Evolutionary conservation across 2,797 vertebrate genomes (phyloP), one percentile per base, ranked within the genome.

Genomic region (Mallotus villosus): DNA sequence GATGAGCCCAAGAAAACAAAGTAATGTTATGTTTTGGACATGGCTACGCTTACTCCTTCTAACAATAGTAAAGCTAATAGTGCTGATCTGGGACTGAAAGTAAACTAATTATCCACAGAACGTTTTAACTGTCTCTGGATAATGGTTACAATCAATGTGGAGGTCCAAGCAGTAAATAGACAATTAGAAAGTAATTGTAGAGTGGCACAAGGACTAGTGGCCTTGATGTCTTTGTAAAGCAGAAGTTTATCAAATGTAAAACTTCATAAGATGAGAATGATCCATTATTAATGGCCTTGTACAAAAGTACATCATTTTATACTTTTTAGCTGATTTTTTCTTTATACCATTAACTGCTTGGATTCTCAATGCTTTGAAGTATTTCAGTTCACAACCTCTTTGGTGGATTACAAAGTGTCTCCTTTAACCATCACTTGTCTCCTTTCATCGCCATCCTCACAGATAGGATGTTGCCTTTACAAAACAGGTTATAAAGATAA

Each of bases 1-100:
- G 72, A 65, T 69, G 65, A 75, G 68, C 25, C 7, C 5, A 34
- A 34, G 32, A 34, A 34, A 8, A 34, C 32, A 34, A 34, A 34
- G 32, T 34, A 6, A 34, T 29, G 19, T 7, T 59, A 49, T 71
- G 57, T 37, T 11, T 17, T 67, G 76, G 72, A 76, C 67, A 58
- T 34, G 32, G 32, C 1, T 34, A 34, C 6, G 1, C 7, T 34
- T 34, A 34, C 32, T 34, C 7, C 32, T 34, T 6, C 7, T 58
- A 29, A 49, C 58, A 49, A 21, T 62, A 25, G 14, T 22, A 21
- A 16, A 49, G 51, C 29, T 68, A 61, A 63, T 51, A 34, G 41
- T 59, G 17, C 24, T 34, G 16, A 21, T 5, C 63, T 66, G 34
- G 49, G 49, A 25, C 12, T 65, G 63, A 41, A 14, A 4, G 25